Percentiles rank a stretch among this genome's conserved stretches.
phyloP scores from a whole-genome alignment of 2,113 vertebrate genomes.

The Mastomys natalensis region DNA sequence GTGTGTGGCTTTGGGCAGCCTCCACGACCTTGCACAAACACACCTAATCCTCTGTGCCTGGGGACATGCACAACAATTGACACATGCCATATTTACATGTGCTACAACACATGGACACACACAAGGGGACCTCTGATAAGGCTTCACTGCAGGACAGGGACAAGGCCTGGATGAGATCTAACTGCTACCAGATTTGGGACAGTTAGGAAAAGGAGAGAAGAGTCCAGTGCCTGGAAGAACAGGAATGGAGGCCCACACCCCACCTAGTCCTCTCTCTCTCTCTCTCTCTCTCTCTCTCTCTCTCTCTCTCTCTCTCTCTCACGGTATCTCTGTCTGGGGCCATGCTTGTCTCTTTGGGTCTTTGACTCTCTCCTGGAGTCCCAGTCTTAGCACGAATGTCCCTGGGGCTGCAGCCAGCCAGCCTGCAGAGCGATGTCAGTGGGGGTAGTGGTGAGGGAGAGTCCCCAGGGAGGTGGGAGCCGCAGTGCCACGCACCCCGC shows the following conservation, averaged over 20 bases:
- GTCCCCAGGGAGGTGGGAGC: slow-evolving; percentile 78
- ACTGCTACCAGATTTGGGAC: not conserved
- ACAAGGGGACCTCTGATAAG: not conserved
- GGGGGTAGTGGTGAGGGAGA: slow-evolving; percentile 50
- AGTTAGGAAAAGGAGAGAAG: not conserved
- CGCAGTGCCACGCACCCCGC: slow-evolving; percentile 81
- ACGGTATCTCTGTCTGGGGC: not conserved
- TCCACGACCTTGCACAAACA: not conserved
- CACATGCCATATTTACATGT: not conserved
- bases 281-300: too few species aligned
- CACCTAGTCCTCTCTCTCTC: not conserved
- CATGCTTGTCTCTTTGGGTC: not conserved
- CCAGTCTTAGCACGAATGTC: slow-evolving; percentile 47
- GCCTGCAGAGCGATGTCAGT: slow-evolving; percentile 13
- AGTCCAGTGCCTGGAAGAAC: too few species aligned
- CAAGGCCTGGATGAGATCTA: not conserved
- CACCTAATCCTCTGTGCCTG: not conserved
- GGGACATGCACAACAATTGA: not conserved
- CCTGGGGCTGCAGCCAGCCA: slow-evolving; percentile 71
- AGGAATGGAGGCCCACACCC: not conserved
- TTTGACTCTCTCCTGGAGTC: slow-evolving; percentile 28
- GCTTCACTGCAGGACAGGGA: not conserved
- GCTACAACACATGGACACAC: not conserved
- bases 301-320: not conserved
- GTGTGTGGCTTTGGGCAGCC: not conserved